A percentile compares a stretch with the other conserved stretches of the same genome.
Evolutionary conservation across 1,140 invertebrate genomes (phyloP).

Genomic region (Cardiocondyla obscurior): DNA sequence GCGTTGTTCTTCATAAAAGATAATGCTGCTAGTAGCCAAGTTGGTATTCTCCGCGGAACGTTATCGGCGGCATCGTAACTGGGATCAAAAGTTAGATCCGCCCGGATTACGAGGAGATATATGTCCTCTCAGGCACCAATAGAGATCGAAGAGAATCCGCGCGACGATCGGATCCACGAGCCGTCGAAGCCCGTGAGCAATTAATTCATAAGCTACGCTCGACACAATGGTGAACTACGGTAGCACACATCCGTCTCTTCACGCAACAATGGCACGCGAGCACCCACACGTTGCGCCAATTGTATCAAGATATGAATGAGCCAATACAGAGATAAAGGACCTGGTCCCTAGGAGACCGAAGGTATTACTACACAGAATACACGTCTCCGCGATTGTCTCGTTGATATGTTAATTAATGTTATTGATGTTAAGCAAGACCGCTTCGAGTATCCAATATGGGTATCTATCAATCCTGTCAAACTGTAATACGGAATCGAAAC

Average conservation of each 20-base stretch:
- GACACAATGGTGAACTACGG: slow-evolving; percentile 64
- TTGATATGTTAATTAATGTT: slow-evolving; percentile 76
- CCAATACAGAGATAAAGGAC: slow-evolving; percentile 62
- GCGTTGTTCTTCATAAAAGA: neutral
- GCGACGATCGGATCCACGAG: slow-evolving; percentile 40
- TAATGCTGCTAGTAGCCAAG: neutral
- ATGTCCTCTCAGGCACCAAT: slow-evolving; percentile 10
- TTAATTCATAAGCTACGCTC: slow-evolving; percentile 71
- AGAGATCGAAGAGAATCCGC: slow-evolving; percentile 43
- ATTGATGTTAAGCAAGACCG: slow-evolving; percentile 65
- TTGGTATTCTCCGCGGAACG: slow-evolving; percentile 16
- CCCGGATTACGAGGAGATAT: slow-evolving; percentile 22
- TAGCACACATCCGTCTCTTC: slow-evolving; percentile 60
- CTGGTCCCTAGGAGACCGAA: slow-evolving; percentile 9
- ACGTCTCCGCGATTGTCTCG: slow-evolving; percentile 62
- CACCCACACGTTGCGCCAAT: slow-evolving; percentile 41
- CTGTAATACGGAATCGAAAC: neutral
- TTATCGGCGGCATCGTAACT: slow-evolving; percentile 24
- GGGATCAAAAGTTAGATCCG: slow-evolving; percentile 34
- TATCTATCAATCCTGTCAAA: slow-evolving; percentile 47
- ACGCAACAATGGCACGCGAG: slow-evolving; percentile 57
- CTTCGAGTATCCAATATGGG: neutral
- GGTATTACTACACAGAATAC: slow-evolving; percentile 50
- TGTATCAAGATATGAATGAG: slow-evolving; percentile 68
- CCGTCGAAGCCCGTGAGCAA: slow-evolving; percentile 51